Evolutionary conservation across 2,888 invertebrate species (phyloP).

Genomic region (Rhamphomyia laevipes): DNA sequence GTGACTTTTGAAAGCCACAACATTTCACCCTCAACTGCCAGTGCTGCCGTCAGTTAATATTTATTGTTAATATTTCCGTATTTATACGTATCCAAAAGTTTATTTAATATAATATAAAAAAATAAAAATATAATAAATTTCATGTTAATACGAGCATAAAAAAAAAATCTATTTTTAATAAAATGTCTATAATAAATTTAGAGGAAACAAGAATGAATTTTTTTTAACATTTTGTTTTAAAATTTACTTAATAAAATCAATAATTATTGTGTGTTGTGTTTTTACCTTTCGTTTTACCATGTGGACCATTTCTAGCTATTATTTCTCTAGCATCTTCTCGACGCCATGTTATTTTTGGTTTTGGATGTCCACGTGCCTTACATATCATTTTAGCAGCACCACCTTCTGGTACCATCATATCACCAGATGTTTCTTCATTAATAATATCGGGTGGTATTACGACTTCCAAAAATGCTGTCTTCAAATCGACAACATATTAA

Average conservation of each 20-base stretch:
- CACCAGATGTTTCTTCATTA: constrained; percentile 82
- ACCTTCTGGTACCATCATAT: constrained; percentile 90
- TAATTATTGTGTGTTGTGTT: not conserved
- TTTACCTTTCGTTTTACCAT: constrained; percentile 62
- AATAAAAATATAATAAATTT: too few relatives aligned
- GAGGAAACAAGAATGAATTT: not conserved
- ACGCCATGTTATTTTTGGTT: constrained; percentile 75
- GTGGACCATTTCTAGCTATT: constrained; percentile 59
- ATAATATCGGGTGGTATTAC: constrained; percentile 85
- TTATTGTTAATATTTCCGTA: not conserved
- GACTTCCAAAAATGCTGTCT: constrained; percentile 81
- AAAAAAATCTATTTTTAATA: too few relatives aligned
- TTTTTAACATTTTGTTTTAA: not conserved
- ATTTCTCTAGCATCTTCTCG: constrained; percentile 78
- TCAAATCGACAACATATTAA: constrained; percentile 13
- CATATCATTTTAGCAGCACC: constrained; percentile 78
- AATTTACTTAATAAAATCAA: not conserved
- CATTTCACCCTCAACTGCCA: constrained; percentile 65
- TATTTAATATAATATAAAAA: too few relatives aligned
- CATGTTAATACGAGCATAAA: too few relatives aligned
- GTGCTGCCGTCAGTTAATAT: constrained; percentile 40
- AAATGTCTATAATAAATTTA: not conserved
- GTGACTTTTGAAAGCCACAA: constrained; percentile 75
- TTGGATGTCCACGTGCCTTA: constrained; percentile 73
- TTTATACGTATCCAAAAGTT: not conserved